Percentiles rank a stretch among this genome's conserved stretches.
Evolutionary conservation across 2,113 vertebrate species (phyloP).

Genomic region (Corythaixoides concolor): DNA sequence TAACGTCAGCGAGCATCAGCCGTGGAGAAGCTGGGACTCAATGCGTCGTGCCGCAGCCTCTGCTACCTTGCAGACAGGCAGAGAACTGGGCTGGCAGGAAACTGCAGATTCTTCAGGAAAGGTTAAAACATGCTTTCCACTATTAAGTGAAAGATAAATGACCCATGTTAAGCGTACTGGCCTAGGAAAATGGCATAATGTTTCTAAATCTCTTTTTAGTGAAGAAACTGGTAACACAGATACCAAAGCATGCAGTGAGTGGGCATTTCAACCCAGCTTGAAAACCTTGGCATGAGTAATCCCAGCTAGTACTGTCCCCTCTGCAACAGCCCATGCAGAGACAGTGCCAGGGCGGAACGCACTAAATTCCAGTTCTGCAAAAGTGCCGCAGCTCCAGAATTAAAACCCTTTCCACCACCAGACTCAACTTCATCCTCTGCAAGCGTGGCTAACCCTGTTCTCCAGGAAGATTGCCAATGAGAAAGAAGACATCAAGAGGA

Average conservation of each 20-base stretch:
- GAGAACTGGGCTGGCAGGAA: too few relatives aligned
- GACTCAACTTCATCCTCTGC: not conserved
- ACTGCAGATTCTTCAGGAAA: too few relatives aligned
- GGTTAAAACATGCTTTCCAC: not conserved
- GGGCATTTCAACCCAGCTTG: too few relatives aligned
- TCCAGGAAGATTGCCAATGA: not conserved
- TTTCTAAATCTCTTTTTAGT: not conserved
- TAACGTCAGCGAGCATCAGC: accelerated
- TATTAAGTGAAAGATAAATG: not conserved
- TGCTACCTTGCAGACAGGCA: too few relatives aligned
- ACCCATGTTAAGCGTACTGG: not conserved
- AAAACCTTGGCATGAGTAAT: not conserved
- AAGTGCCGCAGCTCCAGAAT: not conserved
- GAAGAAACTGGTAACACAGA: not conserved
- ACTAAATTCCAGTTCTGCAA: not conserved
- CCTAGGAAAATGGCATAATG: not conserved
- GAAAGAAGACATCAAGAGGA: not conserved
- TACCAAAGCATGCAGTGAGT: not conserved
- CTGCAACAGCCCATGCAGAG: too few relatives aligned
- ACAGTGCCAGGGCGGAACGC: not conserved
- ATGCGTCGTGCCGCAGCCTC: not conserved
- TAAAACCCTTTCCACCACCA: not conserved
- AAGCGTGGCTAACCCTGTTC: not conserved
- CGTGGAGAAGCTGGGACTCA: not conserved
- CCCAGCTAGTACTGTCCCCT: not conserved